These are phyloP conservation scores for Loripinus fragilis DNA, from an alignment of 2,888 invertebrate species.

Conservation along the genomic window DNA sequence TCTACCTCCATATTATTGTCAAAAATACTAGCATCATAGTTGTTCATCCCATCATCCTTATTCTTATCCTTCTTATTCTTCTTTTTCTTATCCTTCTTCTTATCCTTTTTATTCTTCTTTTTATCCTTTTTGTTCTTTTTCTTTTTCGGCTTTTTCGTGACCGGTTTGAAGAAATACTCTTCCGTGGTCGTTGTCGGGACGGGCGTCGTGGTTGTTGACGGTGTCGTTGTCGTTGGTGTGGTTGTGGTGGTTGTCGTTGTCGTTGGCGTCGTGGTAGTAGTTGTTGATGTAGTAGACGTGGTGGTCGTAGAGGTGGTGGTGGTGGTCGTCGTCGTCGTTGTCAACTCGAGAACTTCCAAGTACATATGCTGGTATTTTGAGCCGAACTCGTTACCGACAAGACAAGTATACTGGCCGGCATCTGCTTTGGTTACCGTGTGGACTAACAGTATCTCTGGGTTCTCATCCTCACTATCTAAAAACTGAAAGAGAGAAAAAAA, in stretches of 20 bases:
- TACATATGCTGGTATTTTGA: conserved; percentile 70
- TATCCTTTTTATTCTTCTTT: conserved; percentile 49
- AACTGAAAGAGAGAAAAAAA: conserved; percentile 60
- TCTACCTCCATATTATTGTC: not conserved
- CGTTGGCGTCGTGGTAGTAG: conserved; percentile 60
- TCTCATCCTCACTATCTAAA: conserved; percentile 53
- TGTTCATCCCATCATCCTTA: conserved; percentile 38
- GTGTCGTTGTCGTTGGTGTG: conserved; percentile 35
- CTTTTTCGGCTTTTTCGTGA: conserved; percentile 34
- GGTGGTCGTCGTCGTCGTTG: conserved; percentile 60
- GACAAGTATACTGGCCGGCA: conserved; percentile 73
- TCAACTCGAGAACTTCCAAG: conserved; percentile 63
- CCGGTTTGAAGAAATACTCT: not conserved
- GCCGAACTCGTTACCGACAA: conserved; percentile 72
- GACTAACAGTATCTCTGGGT: conserved; percentile 65
- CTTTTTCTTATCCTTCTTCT: conserved; percentile 48
- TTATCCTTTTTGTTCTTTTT: conserved; percentile 47
- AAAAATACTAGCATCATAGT: not conserved
- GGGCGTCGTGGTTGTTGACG: conserved; percentile 17
- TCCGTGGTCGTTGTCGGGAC: not conserved
- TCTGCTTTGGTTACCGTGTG: conserved; percentile 61
- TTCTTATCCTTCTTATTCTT: conserved; percentile 53
- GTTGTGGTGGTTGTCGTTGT: conserved; percentile 60
- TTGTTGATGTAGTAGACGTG: conserved; percentile 60
- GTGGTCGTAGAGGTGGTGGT: conserved; percentile 66